These are phyloP conservation scores for Hydra vulgaris DNA, from an alignment of 30 jellyfish, hydroid and myxozoan genomes.

Conservation along the genomic window DNA sequence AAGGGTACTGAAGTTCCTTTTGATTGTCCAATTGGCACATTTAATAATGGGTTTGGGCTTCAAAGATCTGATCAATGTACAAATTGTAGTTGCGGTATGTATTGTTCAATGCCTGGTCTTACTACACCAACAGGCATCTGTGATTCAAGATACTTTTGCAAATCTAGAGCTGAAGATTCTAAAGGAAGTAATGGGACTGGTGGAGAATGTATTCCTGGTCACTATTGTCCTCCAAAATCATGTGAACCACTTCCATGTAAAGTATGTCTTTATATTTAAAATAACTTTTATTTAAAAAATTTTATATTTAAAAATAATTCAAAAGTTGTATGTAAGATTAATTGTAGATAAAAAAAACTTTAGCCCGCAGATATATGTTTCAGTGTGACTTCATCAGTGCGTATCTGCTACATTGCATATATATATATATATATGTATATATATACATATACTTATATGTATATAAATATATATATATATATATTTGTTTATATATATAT, in stretches of 20 bases:
- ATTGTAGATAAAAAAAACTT: no score
- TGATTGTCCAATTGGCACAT: slow-evolving; percentile 84
- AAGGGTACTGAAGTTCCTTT: slow-evolving; percentile 65
- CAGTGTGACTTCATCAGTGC: no score
- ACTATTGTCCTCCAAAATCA: slow-evolving; percentile 77
- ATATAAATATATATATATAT: no score
- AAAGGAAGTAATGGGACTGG: slow-evolving; percentile 52
- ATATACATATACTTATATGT: no score
- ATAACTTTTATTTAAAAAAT: not conserved
- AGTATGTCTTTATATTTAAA: slow-evolving; percentile 35
- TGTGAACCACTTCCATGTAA: slow-evolving; percentile 76
- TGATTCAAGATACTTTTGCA: slow-evolving; percentile 54
- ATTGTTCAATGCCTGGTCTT: slow-evolving; percentile 60
- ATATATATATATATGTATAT: no score
- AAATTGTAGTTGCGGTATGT: slow-evolving; percentile 79
- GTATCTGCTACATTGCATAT: no score
- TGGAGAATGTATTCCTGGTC: slow-evolving; percentile 90
- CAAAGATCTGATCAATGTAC: slow-evolving; percentile 40
- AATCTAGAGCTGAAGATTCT: slow-evolving; percentile 40
- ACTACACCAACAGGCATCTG: slow-evolving; percentile 60
- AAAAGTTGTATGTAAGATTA: no score
- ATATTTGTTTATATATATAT: not conserved
- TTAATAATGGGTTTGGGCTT: slow-evolving; percentile 62
- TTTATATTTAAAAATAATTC: not conserved
- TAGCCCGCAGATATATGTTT: no score